A percentile compares a stretch with the other conserved stretches of the same genome.
Conservation (phyloP, 2,797 vertebrate genomes). For the Danio albolineatus region DNA sequence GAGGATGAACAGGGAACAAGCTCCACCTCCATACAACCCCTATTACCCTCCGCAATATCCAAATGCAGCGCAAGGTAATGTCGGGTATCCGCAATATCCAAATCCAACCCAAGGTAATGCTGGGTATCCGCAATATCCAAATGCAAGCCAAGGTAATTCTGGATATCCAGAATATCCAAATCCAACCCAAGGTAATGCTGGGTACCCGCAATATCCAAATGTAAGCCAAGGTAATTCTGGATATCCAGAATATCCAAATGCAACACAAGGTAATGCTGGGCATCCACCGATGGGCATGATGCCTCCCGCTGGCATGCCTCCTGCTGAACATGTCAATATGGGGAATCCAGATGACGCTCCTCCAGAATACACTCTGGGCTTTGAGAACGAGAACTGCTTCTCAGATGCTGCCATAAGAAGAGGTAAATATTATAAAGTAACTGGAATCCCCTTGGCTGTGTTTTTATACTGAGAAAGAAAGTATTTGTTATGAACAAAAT, state of each 20-base stretch:
- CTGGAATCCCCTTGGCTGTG: neutral
- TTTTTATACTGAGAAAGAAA: neutral
- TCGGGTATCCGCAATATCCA: too few relatives aligned
- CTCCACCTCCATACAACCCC: slow-evolving; percentile 67
- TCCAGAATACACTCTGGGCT: slow-evolving; percentile 61
- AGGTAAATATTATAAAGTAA: slow-evolving; percentile 66
- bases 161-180: slow-evolving; percentile 37
- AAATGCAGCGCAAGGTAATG: slow-evolving; percentile 61
- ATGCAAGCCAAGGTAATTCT: slow-evolving; percentile 60
- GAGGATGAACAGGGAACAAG: slow-evolving; percentile 12
- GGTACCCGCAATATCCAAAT: neutral
- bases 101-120: slow-evolving; percentile 60
- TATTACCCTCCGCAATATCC: slow-evolving; percentile 32
- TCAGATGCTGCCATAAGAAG: slow-evolving; percentile 70
- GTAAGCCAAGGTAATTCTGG: slow-evolving; percentile 60
- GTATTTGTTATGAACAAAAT: neutral
- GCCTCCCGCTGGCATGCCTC: too few relatives aligned
- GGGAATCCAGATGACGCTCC: slow-evolving; percentile 54
- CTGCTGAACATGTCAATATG: slow-evolving; percentile 52
- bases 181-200: slow-evolving; percentile 59
- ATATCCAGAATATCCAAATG: slow-evolving; percentile 42
- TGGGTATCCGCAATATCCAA: slow-evolving; percentile 35
- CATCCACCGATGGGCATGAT: neutral
- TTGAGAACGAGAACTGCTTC: slow-evolving; percentile 68
- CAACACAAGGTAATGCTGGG: slow-evolving; percentile 59